Conservation (phyloP, 2,113 vertebrate genomes). For the Eclectus roratus region DNA sequence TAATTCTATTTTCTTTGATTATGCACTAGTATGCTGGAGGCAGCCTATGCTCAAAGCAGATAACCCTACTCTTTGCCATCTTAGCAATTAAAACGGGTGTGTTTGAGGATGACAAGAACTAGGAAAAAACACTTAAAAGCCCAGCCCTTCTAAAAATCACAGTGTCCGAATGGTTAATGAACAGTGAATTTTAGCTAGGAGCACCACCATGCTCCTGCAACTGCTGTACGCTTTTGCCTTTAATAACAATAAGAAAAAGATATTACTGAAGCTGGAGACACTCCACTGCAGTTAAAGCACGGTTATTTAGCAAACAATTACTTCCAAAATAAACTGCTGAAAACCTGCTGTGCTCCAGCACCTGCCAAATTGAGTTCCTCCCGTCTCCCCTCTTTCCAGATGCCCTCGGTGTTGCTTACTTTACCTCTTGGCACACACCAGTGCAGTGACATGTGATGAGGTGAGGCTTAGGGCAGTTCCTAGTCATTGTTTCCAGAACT, state of each 20-base stretch:
- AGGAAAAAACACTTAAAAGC: background rate
- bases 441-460: background rate
- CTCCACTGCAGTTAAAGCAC: slow-evolving; percentile 51
- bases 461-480: background rate
- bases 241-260: slow-evolving; percentile 10
- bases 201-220: background rate
- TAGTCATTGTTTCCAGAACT: background rate
- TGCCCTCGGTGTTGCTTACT: background rate
- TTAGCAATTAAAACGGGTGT: slow-evolving; percentile 60
- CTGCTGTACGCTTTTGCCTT: slow-evolving; percentile 7
- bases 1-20: slow-evolving; percentile 68
- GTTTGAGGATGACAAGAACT: background rate
- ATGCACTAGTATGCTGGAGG: slow-evolving; percentile 9
- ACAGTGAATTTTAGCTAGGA: background rate
- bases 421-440: background rate
- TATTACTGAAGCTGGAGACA: slow-evolving; percentile 52
- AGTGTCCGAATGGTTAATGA: background rate
- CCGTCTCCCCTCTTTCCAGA: background rate
- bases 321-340: slow-evolving; percentile 54
- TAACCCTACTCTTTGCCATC: slow-evolving; percentile 66
- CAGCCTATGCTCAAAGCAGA: slow-evolving; percentile 62
- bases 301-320: slow-evolving; percentile 54
- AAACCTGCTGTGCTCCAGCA: slow-evolving; percentile 38
- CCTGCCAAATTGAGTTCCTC: slow-evolving; percentile 38
- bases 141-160: slow-evolving; percentile 4